Evolutionary conservation across 2,797 vertebrate species (phyloP), one percentile per base, ranked within the genome.

Genomic region (Micromesistius poutassou): DNA sequence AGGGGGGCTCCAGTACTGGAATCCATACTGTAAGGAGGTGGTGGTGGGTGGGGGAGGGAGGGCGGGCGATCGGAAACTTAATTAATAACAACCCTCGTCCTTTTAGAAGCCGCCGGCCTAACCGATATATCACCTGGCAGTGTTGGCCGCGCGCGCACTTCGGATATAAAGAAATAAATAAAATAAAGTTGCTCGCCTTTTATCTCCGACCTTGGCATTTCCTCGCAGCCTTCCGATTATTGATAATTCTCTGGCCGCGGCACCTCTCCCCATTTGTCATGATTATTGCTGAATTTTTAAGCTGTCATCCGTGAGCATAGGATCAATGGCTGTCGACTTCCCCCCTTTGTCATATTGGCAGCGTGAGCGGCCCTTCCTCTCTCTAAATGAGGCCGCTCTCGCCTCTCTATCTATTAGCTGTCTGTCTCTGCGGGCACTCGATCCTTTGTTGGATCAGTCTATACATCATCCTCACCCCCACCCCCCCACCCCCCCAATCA

Each of bases 231-330:
- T 92, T 19, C 92, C 88, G 94, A 91, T 90, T 97, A 97, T 97
- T 96, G 96, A 96, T 95, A 95, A 90, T 95, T 95, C 91, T 96
- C 95, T 92, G 92, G 86, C 93, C 92, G 94, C 91, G 92, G 94
- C 95, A 93, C 95, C 92, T 94, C 93, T 94, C 95, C 96, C 97
- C 97, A 94, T 98, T 98, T 98, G 96, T 98, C 97, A 97, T 96
- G 95, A 98, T 99, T 98, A 99, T 97, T 97, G 97, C 96, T 96
- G 96, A 97, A 96, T 97, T 98, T 97, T 97, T 96, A 96, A 96
- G 94, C 95, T 96, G 96, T 97, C 97, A 97, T 97, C 96, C 89
- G 89, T 91, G 92, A 96, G 95, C 92, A 92, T 94, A n/a, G 96
- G 96, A 98, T 99, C 97, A 95, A 98, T 98, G 96, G 94, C 92